Evolutionary conservation across 2,888 invertebrate species (phyloP), one percentile per base, ranked within the genome.

Genomic region (Mactromeris polynyma): DNA sequence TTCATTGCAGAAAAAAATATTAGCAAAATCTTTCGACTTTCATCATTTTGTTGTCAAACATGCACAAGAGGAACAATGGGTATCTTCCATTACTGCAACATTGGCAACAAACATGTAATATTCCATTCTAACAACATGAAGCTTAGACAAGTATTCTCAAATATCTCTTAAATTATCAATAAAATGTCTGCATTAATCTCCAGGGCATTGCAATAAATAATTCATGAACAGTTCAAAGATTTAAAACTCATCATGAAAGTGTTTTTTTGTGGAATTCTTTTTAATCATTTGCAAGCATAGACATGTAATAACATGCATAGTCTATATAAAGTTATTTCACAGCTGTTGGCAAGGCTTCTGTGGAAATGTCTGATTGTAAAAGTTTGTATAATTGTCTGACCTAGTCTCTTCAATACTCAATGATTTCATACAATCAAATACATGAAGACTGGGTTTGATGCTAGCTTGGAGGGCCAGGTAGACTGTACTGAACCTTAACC

Each of bases 151-250:
- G 7, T 64, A 21, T 64, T 64, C n/a, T 64, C n/a, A 64, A 64
- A 64, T 64, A 64, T 64, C 26, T 64, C 58, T 2, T 64, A 64
- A 64, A n/a, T 64, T 64, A 64, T 26, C 58, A 64, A 64, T 64
- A 64, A 64, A 64, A 64, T 64, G 58, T 64, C 58, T 21, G 58
- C 21, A 64, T 64, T n/a, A 64, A 73, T 36, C 26, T 33, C 36
- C 33, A 33, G 36, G 73, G 36, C 36, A 73, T 73, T 33, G 36
- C 73, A 38, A 79, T 26, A 36, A 79, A 42, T 42, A 42, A 26
- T 46, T 7, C 42, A 42, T 79, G 31, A 40, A 40, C 21, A 46
- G 79, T 79, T 79, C 40, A 79, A 40, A 79, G 79, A 79, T 79
- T 42, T 79, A 42, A 38, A 38, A 42, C 79, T 21, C 79, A 79